phyloP scores from a whole-genome alignment of 2,797 vertebrate species.

The Phataginus tricuspis region DNA sequence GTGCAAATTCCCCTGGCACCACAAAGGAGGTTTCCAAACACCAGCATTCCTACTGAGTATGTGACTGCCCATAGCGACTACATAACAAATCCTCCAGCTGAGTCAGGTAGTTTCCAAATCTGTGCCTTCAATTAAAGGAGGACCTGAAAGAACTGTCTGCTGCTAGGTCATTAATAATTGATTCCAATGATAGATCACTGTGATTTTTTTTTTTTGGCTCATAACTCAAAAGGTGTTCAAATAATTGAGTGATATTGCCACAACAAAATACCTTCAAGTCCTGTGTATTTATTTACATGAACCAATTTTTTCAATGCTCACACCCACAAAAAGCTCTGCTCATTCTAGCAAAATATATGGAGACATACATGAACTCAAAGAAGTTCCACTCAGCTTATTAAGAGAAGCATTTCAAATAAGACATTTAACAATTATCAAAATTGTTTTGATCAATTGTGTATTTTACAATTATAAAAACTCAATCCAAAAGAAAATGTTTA shows the following conservation, averaged over 20 bases:
- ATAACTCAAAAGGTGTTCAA: background rate
- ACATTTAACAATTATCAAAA: background rate
- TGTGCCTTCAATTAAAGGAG: background rate
- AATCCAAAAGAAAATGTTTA: slow-evolving; percentile 26
- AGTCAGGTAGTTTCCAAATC: background rate
- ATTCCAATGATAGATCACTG: background rate
- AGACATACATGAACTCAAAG: background rate
- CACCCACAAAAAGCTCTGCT: background rate
- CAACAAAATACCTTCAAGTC: background rate
- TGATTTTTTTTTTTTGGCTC: background rate
- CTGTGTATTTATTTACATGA: background rate
- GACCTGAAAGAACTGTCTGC: background rate
- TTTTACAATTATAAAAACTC: background rate
- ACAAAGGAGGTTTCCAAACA: background rate
- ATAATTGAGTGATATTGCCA: background rate
- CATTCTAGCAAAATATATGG: background rate
- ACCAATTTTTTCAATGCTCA: background rate
- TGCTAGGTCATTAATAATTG: background rate
- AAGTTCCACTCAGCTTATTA: background rate
- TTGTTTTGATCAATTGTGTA: background rate
- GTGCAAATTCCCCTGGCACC: background rate
- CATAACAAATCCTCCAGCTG: background rate
- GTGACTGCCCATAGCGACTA: background rate
- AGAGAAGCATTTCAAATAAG: slow-evolving; percentile 17
- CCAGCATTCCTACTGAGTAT: background rate